These are phyloP conservation scores for Python bivittatus DNA, from an alignment of 2,113 vertebrate genomes.

Conservation along the genomic window DNA sequence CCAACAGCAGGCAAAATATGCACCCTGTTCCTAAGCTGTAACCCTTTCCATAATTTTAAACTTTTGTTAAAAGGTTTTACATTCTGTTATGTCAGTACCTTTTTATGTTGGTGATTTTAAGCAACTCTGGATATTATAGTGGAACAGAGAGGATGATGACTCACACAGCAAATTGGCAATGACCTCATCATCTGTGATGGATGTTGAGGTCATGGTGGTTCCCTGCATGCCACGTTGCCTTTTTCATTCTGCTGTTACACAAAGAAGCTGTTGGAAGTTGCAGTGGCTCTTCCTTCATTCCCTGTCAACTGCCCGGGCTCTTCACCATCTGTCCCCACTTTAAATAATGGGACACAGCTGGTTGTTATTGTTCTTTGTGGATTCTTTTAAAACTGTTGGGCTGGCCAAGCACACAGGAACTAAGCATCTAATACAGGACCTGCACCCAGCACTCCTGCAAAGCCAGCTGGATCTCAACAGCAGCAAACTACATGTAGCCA, in stretches of 20 bases:
- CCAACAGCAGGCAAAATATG: not conserved
- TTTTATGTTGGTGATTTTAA: not conserved
- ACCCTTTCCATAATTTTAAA: not conserved
- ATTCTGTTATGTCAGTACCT: not conserved
- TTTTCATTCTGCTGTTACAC: not conserved
- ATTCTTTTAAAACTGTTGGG: not conserved
- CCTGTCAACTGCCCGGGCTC: not conserved
- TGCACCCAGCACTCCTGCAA: not conserved
- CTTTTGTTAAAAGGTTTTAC: not conserved
- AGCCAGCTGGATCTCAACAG: not conserved
- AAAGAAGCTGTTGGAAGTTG: not conserved
- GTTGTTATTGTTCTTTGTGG: not conserved
- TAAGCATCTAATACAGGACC: not conserved
- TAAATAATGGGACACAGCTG: not conserved
- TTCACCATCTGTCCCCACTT: not conserved
- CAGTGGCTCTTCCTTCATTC: not conserved
- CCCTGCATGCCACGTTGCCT: not conserved
- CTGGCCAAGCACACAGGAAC: not conserved
- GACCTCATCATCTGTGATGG: not conserved
- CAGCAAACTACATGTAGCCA: not conserved
- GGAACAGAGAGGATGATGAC: not conserved
- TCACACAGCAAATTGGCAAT: not conserved
- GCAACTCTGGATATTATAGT: not conserved
- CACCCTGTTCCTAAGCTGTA: not conserved
- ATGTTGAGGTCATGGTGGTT: not conserved